Base-by-base conservation (phyloP, 2,888 invertebrate species). In the Frankliniella intonsa region DNA sequence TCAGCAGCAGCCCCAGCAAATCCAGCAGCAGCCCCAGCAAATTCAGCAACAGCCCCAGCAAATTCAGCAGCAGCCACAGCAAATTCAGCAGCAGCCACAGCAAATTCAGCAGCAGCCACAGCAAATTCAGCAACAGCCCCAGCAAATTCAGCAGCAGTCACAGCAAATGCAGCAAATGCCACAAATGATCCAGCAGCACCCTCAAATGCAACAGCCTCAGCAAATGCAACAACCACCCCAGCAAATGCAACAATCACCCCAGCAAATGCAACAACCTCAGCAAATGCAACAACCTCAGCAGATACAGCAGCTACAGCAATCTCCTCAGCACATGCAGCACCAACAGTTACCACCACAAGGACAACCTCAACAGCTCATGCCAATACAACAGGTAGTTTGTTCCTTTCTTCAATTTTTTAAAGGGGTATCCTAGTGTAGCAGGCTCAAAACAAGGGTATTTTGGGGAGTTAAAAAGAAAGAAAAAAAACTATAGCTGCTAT, bases 161-260 rank as follows among this genome's bases (percentile, higher is more conserved):
- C 84, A 84, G 86, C 86, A 85, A 82, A 85, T 84, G 82, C 89
- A 89, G 22, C 90, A 91, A 83, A 91, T 90, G 84, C 91, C 88
- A 80, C 89, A 91, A 84, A 88, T 90, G 62, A 89, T 91, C 81
- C 88, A 88, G 83, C 84, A 82, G 76, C 85, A 83, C 82, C 85
- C 84, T 82, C 85, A 84, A 82, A 80, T 83, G 62, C 83, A 83
- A 22, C 83, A 83, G 79, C 85, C 85, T 55, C 86, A 86, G 80
- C 83, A 84, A 22, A 84, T 85, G 80, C 86, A 86, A 69, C 86
- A 85, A 82, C 84, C 84, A 81, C 84, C 84, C 76, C 84, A 84
- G 86, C 86, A 85, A 82, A 85, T 84, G 82, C 89, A 89, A 22
- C 90, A 91, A 83, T 91, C 90, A 84, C 91, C 88, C 80, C 89